phyloP scores from a whole-genome alignment of 2,888 invertebrate species.

The Netelia inedita region DNA sequence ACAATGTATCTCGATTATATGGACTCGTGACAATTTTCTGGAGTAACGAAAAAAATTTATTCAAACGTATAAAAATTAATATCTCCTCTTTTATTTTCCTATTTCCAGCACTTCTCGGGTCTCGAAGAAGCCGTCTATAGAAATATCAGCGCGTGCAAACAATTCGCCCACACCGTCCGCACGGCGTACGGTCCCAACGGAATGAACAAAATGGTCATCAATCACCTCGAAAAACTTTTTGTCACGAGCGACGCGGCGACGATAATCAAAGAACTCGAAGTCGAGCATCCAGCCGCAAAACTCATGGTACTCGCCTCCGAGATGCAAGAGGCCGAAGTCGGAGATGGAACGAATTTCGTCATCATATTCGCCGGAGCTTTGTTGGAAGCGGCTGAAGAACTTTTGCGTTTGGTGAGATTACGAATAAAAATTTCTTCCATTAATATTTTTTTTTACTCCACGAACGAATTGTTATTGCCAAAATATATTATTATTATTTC shows the following conservation, averaged over 20 bases:
- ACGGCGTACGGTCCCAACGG: conserved; percentile 99
- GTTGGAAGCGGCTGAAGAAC: conserved; percentile 95
- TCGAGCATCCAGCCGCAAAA: conserved; percentile 99
- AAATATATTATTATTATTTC: conserved; percentile 9
- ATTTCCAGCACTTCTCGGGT: conserved; percentile 87
- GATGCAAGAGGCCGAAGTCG: conserved; percentile 99
- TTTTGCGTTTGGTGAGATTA: conserved; percentile 91
- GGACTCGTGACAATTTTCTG: background rate
- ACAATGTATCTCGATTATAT: conserved; percentile 2
- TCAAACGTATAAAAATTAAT: background rate
- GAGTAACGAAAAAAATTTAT: background rate
- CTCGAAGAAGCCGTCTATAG: conserved; percentile 98
- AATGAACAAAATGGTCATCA: conserved; percentile 99
- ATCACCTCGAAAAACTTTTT: conserved; percentile 99
- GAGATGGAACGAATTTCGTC: conserved; percentile 99
- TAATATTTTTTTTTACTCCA: conserved; percentile 10
- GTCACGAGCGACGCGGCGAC: conserved; percentile 99
- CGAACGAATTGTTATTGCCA: background rate
- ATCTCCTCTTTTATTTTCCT: conserved; percentile 18
- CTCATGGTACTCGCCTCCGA: conserved; percentile 98
- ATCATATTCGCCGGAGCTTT: conserved; percentile 97
- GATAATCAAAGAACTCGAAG: conserved; percentile 97
- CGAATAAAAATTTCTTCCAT: conserved; percentile 2
- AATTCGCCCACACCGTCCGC: conserved; percentile 96
- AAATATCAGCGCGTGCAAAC: conserved; percentile 98